Base-by-base conservation (phyloP, 1,140 invertebrate species). In the Metopolophium dirhodum region DNA sequence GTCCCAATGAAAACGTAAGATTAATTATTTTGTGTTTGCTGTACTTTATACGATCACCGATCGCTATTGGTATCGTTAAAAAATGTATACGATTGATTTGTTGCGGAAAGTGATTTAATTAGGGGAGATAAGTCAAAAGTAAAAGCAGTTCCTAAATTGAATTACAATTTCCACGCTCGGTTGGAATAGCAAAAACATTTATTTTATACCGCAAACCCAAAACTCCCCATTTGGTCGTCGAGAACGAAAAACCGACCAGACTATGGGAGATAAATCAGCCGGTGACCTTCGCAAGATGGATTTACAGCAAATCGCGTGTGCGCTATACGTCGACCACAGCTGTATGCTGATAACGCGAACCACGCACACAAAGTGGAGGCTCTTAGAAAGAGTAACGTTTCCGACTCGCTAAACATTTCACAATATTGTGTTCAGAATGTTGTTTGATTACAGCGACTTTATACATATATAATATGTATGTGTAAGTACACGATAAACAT, bases 301-400 rank as follows among this genome's bases (percentile, higher is more conserved):
- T 89, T 37, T 54, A 88, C 47, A 22, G 86, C 20, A n/a, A n/a
- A 47, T 87, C 86, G 14, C 45, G 14, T 87, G 26, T 30, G 20
- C 47, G 0, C 45, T 51, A 35, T 51, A 88, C 47, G 47, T 88
- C n/a, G 7, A 20, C 9, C 47, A 51, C 47, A 51, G n/a, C n/a
- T 51, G n/a, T 35, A 45, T 18, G 8, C 35, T 51, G 30, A 88
- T 51, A 88, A 51, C 47, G 30, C 30, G n/a, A 51, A n/a, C 20
- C n/a, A 35, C 2, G 9, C 2, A 49, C 18, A 88, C 47, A 88
- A 51, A 88, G 47, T 51, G 18, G 7, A 51, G 26, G 26, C 45
- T 88, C 20, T 88, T 88, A 88, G 30, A 88, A n/a, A 49, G 26
- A 88, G 22, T 22, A 51, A n/a, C 30, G n/a, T 88, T 88, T 51